phyloP scores from a whole-genome alignment of 2,888 invertebrate species.

The Volucella zonaria region DNA sequence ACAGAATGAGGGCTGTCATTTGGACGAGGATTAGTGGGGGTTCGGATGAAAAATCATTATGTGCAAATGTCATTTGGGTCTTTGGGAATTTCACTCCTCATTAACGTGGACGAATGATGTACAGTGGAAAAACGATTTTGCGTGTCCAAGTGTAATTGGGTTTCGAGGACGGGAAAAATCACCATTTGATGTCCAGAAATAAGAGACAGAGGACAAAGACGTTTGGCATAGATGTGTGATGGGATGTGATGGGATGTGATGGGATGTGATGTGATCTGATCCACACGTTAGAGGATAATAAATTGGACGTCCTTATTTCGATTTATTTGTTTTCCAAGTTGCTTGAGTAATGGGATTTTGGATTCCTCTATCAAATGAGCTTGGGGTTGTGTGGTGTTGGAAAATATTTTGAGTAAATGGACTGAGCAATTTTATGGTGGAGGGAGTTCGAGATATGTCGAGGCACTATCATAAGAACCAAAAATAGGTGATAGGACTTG shows the following conservation, averaged over 20 bases:
- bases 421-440: no score
- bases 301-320: constrained; percentile 37
- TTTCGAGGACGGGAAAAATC: constrained; percentile 42
- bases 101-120: constrained; percentile 46
- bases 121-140: constrained; percentile 62
- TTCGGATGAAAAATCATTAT: constrained; percentile 26
- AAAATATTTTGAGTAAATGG: no score
- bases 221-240: not conserved
- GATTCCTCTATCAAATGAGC: no score
- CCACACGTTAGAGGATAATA: constrained; percentile 53
- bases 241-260: no score
- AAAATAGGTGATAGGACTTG: no score
- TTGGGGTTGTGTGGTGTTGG: no score
- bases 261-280: not conserved
- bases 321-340: constrained; percentile 7
- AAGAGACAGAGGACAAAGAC: not conserved
- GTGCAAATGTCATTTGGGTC: constrained; percentile 61
- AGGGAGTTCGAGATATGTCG: no score
- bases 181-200: constrained; percentile 30
- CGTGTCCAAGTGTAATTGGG: constrained; percentile 66
- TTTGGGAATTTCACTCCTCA: constrained; percentile 69
- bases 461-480: no score
- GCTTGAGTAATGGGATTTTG: no score
- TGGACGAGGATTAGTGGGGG: not conserved
- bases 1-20: constrained; percentile 27